Conservation (phyloP, 2,113 vertebrate genomes). For the Mandrillus leucophaeus region DNA sequence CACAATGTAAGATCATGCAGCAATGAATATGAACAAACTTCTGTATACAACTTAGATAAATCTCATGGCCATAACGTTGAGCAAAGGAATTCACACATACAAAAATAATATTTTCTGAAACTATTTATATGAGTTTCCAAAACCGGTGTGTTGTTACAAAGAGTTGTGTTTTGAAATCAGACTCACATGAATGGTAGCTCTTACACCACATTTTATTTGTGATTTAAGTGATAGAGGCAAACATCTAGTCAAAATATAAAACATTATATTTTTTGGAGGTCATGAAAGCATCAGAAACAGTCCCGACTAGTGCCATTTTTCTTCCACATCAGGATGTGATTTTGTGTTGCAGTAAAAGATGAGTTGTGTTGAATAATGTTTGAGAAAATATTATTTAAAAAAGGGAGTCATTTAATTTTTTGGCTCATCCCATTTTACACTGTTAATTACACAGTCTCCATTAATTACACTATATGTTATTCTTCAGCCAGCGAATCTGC, state of each 20-base stretch:
- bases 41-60: neutral
- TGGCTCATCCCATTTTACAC: neutral
- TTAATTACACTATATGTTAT: neutral
- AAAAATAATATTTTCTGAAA: neutral
- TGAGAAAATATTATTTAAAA: neutral
- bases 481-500: neutral
- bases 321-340: neutral
- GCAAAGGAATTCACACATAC: neutral
- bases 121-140: neutral
- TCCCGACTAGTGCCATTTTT: neutral
- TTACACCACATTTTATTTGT: constrained; percentile 1
- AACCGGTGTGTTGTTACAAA: neutral
- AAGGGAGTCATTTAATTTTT: neutral
- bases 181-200: neutral
- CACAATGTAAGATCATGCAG: neutral
- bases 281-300: neutral
- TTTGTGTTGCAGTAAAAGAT: neutral
- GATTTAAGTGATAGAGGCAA: neutral
- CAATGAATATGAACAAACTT: neutral
- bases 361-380: neutral
- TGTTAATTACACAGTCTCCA: neutral
- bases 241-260: neutral
- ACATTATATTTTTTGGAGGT: neutral
- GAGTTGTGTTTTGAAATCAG: neutral
- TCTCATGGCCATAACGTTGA: neutral